Evolutionary conservation across 2,797 vertebrate genomes (phyloP), one percentile per base, ranked within the genome.

Genomic region (Martes flavigula): DNA sequence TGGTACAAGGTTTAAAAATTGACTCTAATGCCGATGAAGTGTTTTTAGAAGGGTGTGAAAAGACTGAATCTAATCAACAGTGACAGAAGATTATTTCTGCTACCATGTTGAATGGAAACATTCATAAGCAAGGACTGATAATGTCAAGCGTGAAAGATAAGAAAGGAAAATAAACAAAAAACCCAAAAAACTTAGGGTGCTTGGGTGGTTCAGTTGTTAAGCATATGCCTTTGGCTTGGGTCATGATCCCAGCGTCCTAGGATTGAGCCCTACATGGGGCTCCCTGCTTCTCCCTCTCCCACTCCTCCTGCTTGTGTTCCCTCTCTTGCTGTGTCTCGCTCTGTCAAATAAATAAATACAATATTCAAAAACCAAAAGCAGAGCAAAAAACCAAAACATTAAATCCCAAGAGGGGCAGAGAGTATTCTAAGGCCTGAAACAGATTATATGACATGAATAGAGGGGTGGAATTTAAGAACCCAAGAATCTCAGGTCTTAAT

Each of bases 1-100:
- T 54, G 6, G 75, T 88, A 30, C n/a, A 93, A 83, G 40, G 20
- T 91, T 94, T 94, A 51, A 94, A 96, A 86, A 79, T 21, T 54
- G 40, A 94, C 91, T 88, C 60, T 96, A 91, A 94, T 91, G 73
- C 35, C 56, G 75, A 48, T n/a, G 9, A 83, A 86, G 48, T 21
- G 11, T 70, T 86, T 94, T 58, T 56, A 91, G 89, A 96, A 94
- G 5, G 7, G 14, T 35, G 5, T 85, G 35, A 58, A 43, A 92
- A 83, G 58, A 94, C n/a, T n/a, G 23, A 81, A 58, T 73, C 7
- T 87, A 92, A 87, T 27, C 40, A 85, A 70, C 11, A 83, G 4
- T 5, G 32, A 85, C 10, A 13, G 38, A 56, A 5, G 3, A 79
- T 75, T 60, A 68, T 56, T 92, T 68, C 75, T 92, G 21, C 78